Evolutionary conservation across 2,797 vertebrate species (phyloP).

Genomic region (Leptatherina wallacei): DNA sequence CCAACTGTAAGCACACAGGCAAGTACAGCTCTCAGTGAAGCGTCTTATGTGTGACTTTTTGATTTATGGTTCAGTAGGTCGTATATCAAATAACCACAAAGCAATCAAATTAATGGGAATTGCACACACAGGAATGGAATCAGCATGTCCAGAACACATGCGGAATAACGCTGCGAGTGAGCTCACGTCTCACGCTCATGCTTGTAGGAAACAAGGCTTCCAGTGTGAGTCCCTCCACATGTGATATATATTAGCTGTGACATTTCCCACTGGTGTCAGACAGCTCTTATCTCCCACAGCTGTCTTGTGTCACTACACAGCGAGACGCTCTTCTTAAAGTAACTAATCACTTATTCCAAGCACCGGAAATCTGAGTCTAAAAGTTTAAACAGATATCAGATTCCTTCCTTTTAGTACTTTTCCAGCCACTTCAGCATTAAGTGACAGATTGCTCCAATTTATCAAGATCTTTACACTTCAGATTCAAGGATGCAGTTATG

Average conservation of each 20-base stretch:
- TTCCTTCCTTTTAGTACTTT: background rate
- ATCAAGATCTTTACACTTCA: constrained; percentile 6
- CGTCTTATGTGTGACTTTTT: constrained; percentile 19
- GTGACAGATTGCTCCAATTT: background rate
- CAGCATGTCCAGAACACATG: constrained; percentile 43
- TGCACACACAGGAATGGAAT: constrained; percentile 14
- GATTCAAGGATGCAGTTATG: constrained; percentile 17
- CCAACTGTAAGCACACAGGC: constrained; percentile 11
- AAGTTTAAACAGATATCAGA: background rate
- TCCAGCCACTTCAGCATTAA: constrained; percentile 10
- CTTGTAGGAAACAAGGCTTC: constrained; percentile 43
- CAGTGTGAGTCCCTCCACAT: constrained; percentile 60
- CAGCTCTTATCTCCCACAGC: constrained; percentile 73
- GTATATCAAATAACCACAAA: constrained; percentile 26
- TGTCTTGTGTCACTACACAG: constrained; percentile 64
- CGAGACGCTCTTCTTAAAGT: background rate
- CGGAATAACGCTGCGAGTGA: constrained; percentile 44
- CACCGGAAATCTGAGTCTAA: background rate
- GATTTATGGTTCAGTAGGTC: constrained; percentile 15
- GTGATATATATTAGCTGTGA: constrained; percentile 70
- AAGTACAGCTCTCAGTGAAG: background rate
- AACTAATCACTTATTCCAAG: constrained; percentile 19
- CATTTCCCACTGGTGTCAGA: constrained; percentile 66
- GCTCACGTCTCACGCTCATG: constrained; percentile 41
- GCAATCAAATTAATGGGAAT: constrained; percentile 5